A percentile compares a stretch with the other conserved stretches of the same genome.
Conservation (phyloP, 2,797 vertebrate genomes). For the Danio choprae region DNA sequence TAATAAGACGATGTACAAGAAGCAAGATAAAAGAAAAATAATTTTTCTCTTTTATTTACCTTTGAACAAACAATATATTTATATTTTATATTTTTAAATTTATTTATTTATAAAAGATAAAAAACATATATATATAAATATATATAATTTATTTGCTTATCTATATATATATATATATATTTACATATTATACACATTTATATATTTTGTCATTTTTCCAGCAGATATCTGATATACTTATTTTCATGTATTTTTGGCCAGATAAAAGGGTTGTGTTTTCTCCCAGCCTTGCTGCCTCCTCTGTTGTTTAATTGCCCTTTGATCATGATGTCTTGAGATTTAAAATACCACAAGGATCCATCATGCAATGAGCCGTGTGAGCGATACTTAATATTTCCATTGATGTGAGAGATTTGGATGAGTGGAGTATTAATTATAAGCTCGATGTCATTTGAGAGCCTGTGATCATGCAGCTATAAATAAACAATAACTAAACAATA, state of each 20-base stretch:
- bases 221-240: neutral
- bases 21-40: no score
- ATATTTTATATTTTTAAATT: no score
- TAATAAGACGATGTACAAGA: no score
- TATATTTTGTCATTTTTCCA: neutral
- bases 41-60: no score
- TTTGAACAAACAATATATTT: no score
- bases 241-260: neutral
- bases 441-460: constrained; percentile 32
- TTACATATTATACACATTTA: no score
- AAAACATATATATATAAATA: no score
- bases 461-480: constrained; percentile 38
- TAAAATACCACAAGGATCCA: constrained; percentile 32
- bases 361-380: constrained; percentile 34
- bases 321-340: constrained; percentile 33
- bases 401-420: constrained; percentile 42
- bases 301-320: constrained; percentile 31
- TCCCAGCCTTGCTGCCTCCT: constrained; percentile 4
- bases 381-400: constrained; percentile 48
- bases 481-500: constrained; percentile 48
- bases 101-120: no score
- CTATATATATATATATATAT: no score
- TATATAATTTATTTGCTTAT: no score
- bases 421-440: constrained; percentile 46
- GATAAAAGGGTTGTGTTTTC: neutral